Conservation (phyloP, 2,113 vertebrate species). For the Stercorarius parasiticus region DNA sequence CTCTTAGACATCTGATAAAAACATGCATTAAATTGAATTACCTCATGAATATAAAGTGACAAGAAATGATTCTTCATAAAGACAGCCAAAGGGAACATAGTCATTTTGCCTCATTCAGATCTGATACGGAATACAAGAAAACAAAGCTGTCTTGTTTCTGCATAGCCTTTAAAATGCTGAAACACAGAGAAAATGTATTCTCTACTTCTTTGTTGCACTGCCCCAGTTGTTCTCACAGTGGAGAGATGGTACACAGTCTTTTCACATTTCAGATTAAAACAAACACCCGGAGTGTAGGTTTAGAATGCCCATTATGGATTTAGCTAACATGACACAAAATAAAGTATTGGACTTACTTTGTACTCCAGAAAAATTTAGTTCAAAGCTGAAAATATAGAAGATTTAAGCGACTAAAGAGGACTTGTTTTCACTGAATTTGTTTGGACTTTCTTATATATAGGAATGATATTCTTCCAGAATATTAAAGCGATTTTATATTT, state of each 20-base stretch:
- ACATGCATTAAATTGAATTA: background rate
- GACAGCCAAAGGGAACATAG: background rate
- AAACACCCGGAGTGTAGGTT: background rate
- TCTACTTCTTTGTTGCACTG: background rate
- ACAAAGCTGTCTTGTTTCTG: background rate
- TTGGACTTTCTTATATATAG: background rate
- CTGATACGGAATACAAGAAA: background rate
- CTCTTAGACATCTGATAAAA: conserved; percentile 23
- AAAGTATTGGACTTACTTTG: background rate
- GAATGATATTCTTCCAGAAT: background rate
- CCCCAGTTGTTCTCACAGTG: background rate
- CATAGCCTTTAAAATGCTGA: background rate
- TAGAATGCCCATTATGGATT: background rate
- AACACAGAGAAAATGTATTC: background rate
- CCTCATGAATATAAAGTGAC: conserved; percentile 52
- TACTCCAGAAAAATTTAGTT: background rate
- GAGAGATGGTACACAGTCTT: background rate
- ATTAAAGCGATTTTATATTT: background rate
- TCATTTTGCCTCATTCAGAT: background rate
- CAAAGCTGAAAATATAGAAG: background rate
- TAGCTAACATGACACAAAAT: background rate
- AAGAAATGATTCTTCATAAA: conserved; percentile 27
- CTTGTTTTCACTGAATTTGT: background rate
- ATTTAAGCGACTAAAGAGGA: background rate
- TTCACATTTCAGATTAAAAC: background rate